Evolutionary conservation across 2,888 invertebrate species (phyloP), one percentile per base, ranked within the genome.

Genomic region (Phyllotreta striolata): DNA sequence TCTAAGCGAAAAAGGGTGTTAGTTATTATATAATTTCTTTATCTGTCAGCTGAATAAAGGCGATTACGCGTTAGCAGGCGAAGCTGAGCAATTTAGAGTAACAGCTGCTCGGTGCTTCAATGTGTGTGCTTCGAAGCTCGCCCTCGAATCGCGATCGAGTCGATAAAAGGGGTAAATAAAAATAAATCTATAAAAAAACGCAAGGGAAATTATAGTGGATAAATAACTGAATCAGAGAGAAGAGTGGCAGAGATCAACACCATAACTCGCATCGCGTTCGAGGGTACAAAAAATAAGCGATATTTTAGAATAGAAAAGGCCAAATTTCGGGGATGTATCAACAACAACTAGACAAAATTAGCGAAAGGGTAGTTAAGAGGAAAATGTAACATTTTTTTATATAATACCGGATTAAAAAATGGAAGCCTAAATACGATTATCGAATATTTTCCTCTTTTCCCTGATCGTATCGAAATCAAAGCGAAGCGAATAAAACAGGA

Each of bases 381-480:
- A 75, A 72, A 73, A 71, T 65, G 63, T 63, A 43, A 60, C n/a
- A n/a, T n/a, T n/a, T 55, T 58, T 68, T 72, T 68, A 72, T 72
- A 70, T 68, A 70, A 63, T 64, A 64, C 67, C 69, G 62, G 64
- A 66, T 24, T 70, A 70, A 69, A 73, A 74, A 75, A 75, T 78
- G 78, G 78, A 79, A 78, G 78, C 78, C 78, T 77, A 78, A 76
- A 66, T 72, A 72, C 47, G 72, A 74, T 74, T 75, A 74, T 71
- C 70, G 70, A 69, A 66, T 67, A 72, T 70, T 64, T 69, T 70
- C 70, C 69, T 70, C 70, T 65, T 63, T 62, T 61, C 65, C 67
- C 44, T 54, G 62, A 61, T 60, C 70, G 63, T 70, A 72, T 75
- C 70, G 70, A 67, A 68, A 68, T 60, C 66, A 62, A 69, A 70